Evolutionary conservation across 2,888 invertebrate species (phyloP).

Genomic region (Octonoba sinensis): DNA sequence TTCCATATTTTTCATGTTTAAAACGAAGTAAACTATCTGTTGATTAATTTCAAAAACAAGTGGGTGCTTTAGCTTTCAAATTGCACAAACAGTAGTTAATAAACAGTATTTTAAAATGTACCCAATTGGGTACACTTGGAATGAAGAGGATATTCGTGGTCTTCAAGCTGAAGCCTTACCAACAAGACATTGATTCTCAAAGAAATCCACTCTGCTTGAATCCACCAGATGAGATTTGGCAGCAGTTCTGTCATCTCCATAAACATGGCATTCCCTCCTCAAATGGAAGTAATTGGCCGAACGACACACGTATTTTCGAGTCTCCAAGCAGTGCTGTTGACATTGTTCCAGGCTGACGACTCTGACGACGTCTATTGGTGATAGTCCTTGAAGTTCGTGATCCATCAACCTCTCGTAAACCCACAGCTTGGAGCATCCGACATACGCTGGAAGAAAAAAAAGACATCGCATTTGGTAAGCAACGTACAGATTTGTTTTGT

Average conservation of each 20-base stretch:
- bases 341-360: conserved; percentile 72
- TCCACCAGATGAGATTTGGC: conserved; percentile 72
- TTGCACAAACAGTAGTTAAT: no score
- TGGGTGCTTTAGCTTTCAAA: no score
- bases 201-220: conserved; percentile 73
- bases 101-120: no score
- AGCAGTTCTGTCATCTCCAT: conserved; percentile 73
- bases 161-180: no score
- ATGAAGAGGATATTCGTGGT: no score
- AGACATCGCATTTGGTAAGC: no score
- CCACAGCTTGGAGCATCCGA: conserved; percentile 71
- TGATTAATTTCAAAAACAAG: no score
- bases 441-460: conserved; percentile 36
- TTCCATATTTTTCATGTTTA: no score
- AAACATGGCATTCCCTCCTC: conserved; percentile 72
- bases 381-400: conserved; percentile 72
- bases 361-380: conserved; percentile 70
- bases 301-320: conserved; percentile 73
- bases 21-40: no score
- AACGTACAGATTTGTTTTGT: no score
- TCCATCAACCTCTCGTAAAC: conserved; percentile 74
- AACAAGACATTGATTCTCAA: conserved; percentile 75
- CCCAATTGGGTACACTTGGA: no score
- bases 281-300: conserved; percentile 74
- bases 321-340: conserved; percentile 73